Percentiles rank a stretch among this genome's conserved stretches.
Conservation (phyloP, 2,888 invertebrate genomes). For the Syritta pipiens region DNA sequence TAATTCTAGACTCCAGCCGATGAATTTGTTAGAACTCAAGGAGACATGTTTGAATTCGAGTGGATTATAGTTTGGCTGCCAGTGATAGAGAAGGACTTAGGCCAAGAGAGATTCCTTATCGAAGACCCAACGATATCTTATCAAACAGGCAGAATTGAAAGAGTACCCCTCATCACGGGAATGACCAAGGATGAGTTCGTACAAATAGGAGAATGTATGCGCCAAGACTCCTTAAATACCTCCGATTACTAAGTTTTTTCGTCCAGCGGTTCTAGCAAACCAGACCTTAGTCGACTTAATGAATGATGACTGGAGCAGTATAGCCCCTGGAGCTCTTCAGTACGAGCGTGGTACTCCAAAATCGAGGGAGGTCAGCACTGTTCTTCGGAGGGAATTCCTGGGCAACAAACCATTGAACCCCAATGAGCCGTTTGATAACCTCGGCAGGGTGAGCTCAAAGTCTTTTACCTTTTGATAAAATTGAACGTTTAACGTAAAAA, state of each 20-base stretch:
- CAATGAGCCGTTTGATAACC: slow-evolving; percentile 58
- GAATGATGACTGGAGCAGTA: slow-evolving; percentile 73
- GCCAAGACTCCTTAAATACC: too few relatives aligned
- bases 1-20: slow-evolving; percentile 71
- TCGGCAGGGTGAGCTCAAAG: slow-evolving; percentile 63
- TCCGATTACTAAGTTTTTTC: neutral
- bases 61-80: slow-evolving; percentile 84
- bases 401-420: slow-evolving; percentile 53
- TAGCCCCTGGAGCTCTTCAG: slow-evolving; percentile 73
- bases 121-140: slow-evolving; percentile 82
- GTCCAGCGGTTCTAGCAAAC: slow-evolving; percentile 81
- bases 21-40: slow-evolving; percentile 73
- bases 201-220: slow-evolving; percentile 80
- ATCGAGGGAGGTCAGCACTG: slow-evolving; percentile 73
- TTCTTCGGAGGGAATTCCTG: slow-evolving; percentile 71
- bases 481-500: too few relatives aligned
- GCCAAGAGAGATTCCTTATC: slow-evolving; percentile 83
- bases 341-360: slow-evolving; percentile 75
- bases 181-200: slow-evolving; percentile 84
- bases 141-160: slow-evolving; percentile 80
- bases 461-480: too few relatives aligned
- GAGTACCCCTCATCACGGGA: slow-evolving; percentile 84
- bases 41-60: slow-evolving; percentile 75
- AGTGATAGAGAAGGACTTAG: slow-evolving; percentile 84
- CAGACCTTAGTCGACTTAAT: slow-evolving; percentile 75